Evolutionary conservation across 2,888 invertebrate genomes (phyloP).

Genomic region (Nowickia ferox): DNA sequence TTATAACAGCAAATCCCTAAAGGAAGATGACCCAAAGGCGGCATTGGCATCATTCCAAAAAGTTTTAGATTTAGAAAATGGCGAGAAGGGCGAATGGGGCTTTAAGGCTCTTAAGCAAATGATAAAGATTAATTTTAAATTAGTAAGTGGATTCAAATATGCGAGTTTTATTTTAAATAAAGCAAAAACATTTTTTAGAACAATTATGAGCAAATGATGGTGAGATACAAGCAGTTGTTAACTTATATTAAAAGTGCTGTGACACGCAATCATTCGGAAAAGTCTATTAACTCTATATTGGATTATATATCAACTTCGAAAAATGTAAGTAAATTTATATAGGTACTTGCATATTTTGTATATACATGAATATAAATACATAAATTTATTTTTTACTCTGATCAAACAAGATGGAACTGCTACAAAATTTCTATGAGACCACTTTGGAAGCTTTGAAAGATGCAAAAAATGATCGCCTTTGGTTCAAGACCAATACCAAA

Average conservation of each 20-base stretch:
- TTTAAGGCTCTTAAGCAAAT: constrained; percentile 99
- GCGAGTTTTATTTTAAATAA: neutral
- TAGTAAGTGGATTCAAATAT: constrained; percentile 86
- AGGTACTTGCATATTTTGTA: neutral
- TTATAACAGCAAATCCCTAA: constrained; percentile 98
- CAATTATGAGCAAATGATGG: constrained; percentile 98
- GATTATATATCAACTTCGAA: constrained; percentile 99
- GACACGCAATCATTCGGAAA: constrained; percentile 99
- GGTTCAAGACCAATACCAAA: constrained; percentile 99
- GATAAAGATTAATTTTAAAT: constrained; percentile 99
- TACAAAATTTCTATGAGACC: constrained; percentile 99
- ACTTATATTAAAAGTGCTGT: constrained; percentile 99
- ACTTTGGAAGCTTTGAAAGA: constrained; percentile 97
- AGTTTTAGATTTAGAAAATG: constrained; percentile 97
- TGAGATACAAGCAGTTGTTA: constrained; percentile 95
- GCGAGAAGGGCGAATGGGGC: constrained; percentile 99
- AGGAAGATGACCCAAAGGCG: constrained; percentile 96
- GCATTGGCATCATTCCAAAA: constrained; percentile 97
- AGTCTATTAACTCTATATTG: constrained; percentile 99
- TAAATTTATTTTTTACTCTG: neutral
- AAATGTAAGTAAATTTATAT: constrained; percentile 88
- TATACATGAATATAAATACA: no score
- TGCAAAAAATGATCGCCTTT: constrained; percentile 98
- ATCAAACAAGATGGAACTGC: constrained; percentile 92
- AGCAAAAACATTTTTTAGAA: constrained; percentile 84